phyloP scores from a whole-genome alignment of 2,113 vertebrate species.

The Cyanistes caeruleus region DNA sequence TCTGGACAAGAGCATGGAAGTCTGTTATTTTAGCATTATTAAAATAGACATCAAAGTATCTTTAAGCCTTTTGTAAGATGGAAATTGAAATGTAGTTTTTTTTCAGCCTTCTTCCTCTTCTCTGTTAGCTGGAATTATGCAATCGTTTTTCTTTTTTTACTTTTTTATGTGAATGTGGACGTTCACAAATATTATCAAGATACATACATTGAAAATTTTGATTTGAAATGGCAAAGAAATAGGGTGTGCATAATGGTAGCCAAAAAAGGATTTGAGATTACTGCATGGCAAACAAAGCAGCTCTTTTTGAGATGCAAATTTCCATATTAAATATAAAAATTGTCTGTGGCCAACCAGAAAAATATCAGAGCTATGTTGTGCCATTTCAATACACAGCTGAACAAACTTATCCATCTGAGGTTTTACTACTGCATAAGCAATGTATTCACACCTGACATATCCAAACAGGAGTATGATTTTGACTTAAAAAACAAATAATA shows the following conservation, averaged over 20 bases:
- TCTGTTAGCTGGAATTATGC: neutral
- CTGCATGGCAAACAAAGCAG: neutral
- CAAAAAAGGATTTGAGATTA: neutral
- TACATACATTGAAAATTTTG: neutral
- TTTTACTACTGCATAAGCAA: neutral
- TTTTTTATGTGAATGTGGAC: neutral
- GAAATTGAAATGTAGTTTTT: neutral
- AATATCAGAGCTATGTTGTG: neutral
- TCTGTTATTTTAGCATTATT: neutral
- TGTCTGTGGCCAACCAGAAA: neutral
- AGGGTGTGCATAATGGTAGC: neutral
- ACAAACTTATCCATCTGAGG: neutral
- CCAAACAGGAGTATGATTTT: neutral
- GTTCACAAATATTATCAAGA: neutral
- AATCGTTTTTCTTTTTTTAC: neutral
- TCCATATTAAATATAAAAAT: neutral
- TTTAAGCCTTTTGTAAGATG: neutral
- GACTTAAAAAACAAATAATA: neutral
- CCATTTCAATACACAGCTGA: neutral
- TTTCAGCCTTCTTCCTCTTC: neutral
- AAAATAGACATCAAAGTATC: neutral
- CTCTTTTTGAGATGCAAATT: slow-evolving; percentile 40
- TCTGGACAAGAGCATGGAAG: neutral
- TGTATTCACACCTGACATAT: neutral
- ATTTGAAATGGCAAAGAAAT: neutral